phyloP scores from a whole-genome alignment of 2,113 vertebrate species.

The Pituophis catenifer region DNA sequence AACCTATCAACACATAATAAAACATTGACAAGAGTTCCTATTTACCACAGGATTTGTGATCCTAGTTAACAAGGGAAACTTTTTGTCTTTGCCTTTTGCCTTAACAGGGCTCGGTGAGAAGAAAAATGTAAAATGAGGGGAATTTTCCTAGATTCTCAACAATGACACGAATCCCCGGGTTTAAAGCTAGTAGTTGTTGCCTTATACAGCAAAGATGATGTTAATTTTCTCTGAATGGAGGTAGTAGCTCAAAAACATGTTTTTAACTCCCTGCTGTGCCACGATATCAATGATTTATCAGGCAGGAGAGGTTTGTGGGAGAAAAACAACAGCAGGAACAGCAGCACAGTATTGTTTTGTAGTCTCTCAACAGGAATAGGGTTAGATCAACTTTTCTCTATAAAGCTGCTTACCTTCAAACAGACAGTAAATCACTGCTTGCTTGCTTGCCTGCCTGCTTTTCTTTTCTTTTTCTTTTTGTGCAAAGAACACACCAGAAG shows the following conservation, averaged over 20 bases:
- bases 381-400: not conserved
- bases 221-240: constrained; percentile 2
- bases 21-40: not conserved
- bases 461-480: not conserved
- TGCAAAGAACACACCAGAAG: not conserved
- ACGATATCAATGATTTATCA: constrained; percentile 3
- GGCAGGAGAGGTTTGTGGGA: not conserved
- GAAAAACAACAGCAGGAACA: not conserved
- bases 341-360: not conserved
- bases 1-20: not conserved
- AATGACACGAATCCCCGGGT: not conserved
- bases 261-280: constrained; percentile 8
- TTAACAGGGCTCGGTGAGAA: not conserved
- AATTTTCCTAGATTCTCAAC: not conserved
- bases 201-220: not conserved
- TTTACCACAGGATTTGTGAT: not conserved
- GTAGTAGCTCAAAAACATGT: not conserved
- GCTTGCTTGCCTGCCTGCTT: not conserved
- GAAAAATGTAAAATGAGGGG: not conserved
- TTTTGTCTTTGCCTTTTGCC: not conserved
- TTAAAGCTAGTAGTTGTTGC: not conserved
- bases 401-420: constrained; percentile 11
- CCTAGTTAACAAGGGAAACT: not conserved
- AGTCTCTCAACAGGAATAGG: not conserved
- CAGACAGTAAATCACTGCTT: not conserved